Conservation (phyloP, 2,888 invertebrate genomes). For the Geophilus truncorum region DNA sequence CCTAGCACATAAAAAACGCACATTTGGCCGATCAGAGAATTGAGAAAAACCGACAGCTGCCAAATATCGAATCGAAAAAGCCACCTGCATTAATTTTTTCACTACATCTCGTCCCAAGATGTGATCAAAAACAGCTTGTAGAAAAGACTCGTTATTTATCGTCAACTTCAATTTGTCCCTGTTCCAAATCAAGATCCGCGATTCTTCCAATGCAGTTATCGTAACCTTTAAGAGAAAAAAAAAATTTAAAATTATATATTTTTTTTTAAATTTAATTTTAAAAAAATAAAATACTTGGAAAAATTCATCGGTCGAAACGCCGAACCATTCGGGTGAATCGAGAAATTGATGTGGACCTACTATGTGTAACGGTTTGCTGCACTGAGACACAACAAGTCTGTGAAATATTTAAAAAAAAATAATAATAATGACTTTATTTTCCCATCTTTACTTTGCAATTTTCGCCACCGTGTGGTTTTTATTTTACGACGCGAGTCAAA, state of each 20-base stretch:
- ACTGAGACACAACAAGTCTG: constrained; percentile 78
- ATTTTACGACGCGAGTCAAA: too few species aligned
- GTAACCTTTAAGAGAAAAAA: constrained; percentile 59
- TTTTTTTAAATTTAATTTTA: too few species aligned
- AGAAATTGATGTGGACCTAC: constrained; percentile 82
- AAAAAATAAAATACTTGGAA: constrained; percentile 70
- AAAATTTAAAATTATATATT: neutral
- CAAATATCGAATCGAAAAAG: neutral
- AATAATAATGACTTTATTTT: neutral
- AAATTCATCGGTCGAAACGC: constrained; percentile 76
- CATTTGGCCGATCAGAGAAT: too few species aligned
- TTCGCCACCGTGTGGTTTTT: too few species aligned
- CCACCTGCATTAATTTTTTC: constrained; percentile 77
- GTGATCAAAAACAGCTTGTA: constrained; percentile 80
- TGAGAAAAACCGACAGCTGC: neutral
- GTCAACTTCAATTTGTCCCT: constrained; percentile 77
- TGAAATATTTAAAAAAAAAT: constrained; percentile 43
- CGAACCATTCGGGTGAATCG: constrained; percentile 85
- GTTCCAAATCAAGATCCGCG: constrained; percentile 75
- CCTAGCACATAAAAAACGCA: constrained; percentile 10
- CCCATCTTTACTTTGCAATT: too few species aligned
- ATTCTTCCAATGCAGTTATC: constrained; percentile 81
- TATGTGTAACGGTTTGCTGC: constrained; percentile 75
- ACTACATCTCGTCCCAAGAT: constrained; percentile 79
- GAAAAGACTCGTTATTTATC: constrained; percentile 68